Evolutionary conservation across 2,888 invertebrate genomes (phyloP).

Genomic region (Ecdyonurus torrentis): DNA sequence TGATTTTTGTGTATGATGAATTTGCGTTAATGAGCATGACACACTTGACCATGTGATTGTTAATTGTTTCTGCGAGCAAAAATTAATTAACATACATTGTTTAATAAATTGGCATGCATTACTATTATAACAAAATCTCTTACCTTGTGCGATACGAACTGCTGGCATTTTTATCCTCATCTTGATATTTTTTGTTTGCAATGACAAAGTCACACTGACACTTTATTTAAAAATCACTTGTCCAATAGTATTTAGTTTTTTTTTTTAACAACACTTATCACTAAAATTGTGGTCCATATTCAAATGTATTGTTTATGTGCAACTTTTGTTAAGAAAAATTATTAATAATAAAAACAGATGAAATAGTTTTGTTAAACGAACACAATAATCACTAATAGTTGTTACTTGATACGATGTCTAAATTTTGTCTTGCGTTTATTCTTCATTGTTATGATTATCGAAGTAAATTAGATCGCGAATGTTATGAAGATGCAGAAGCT

Average conservation of each 20-base stretch:
- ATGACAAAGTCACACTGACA: neutral
- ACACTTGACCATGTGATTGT: too few species aligned
- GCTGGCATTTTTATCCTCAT: constrained; percentile 98
- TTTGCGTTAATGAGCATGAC: too few species aligned
- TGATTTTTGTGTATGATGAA: too few species aligned
- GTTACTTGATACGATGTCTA: neutral
- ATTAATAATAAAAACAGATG: neutral
- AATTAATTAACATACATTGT: too few species aligned
- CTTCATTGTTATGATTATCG: neutral
- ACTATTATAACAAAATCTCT: constrained; percentile 25
- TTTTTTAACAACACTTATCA: neutral
- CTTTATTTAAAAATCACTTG: neutral
- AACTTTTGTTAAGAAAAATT: too few species aligned
- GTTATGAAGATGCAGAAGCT: neutral
- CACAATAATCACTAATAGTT: neutral
- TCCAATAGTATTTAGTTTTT: neutral
- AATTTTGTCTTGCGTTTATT: neutral
- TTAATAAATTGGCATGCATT: too few species aligned
- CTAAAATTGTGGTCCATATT: neutral
- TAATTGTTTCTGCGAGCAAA: too few species aligned
- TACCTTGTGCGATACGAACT: constrained; percentile 92
- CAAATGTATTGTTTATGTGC: neutral
- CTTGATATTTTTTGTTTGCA: constrained; percentile 32
- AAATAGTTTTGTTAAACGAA: neutral
- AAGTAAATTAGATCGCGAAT: too few species aligned